These are phyloP conservation scores for Chloropsis hardwickii DNA, from an alignment of 2,113 vertebrate genomes.

Conservation along the genomic window DNA sequence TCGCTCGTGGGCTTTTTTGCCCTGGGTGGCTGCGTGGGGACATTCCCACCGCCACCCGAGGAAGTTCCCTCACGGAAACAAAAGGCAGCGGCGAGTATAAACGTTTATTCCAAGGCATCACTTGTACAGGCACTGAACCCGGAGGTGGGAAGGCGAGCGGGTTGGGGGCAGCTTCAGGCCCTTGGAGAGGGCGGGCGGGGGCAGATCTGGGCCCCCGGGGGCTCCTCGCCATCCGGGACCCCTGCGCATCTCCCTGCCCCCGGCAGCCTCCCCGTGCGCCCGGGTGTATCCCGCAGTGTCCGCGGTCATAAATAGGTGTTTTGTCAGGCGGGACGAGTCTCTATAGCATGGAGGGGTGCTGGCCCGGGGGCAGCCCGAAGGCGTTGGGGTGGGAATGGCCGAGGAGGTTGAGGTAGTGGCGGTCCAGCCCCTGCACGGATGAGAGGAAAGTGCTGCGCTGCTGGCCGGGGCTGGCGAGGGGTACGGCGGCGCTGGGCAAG, in stretches of 20 bases:
- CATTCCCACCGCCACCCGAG: not conserved
- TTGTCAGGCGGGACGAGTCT: not conserved
- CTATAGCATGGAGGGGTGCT: conserved; percentile 84
- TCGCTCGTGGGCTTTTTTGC: not conserved
- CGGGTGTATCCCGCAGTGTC: not conserved
- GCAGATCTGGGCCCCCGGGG: not conserved
- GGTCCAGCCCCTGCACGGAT: conserved; percentile 87
- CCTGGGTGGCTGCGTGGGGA: not conserved
- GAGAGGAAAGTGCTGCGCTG: conserved; percentile 86
- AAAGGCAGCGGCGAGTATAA: not conserved
- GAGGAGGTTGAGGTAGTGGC: conserved; percentile 91
- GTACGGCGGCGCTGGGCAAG: conserved; percentile 69
- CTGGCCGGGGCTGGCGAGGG: conserved; percentile 77
- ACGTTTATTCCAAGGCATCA: conserved; percentile 32
- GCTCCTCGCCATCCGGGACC: not conserved
- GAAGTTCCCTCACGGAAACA: not conserved
- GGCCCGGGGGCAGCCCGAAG: conserved; percentile 85
- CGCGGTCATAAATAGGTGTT: not conserved
- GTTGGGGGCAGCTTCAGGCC: not conserved
- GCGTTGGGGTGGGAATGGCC: conserved; percentile 86
- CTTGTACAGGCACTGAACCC: not conserved
- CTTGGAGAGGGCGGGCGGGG: not conserved
- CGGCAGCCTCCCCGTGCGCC: not conserved
- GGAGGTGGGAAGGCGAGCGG: not conserved
- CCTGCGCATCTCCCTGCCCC: not conserved